Base-by-base conservation (phyloP, 1,140 invertebrate genomes). In the Thaumetopoea pityocampa region DNA sequence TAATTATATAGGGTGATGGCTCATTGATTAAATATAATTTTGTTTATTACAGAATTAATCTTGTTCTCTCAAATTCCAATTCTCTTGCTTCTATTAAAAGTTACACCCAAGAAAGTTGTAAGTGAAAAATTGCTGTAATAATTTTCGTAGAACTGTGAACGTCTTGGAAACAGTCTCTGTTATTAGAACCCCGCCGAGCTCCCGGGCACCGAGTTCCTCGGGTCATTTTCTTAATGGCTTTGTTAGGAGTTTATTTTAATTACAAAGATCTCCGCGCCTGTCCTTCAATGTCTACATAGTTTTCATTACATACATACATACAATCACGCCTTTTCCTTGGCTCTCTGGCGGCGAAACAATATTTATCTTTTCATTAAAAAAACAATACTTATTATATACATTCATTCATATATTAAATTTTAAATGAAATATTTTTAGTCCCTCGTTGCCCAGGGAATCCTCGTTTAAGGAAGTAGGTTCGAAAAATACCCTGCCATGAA, bases 41-140 rank as follows among this genome's bases (percentile, higher is more conserved):
- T 51, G 46, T 56, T 50, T 60, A 50, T 53, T 50, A 34, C 4
- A 19, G 15, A 29, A 50, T 54, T 53, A 64, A 58, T 54, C 52
- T 47, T 44, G 35, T 26, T 60, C 33, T 35, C 9, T 24, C 24
- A 52, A 44, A 29, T 56, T 50, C 30, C 27, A 11, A 49, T 30
- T 24, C 29, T 50, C 56, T 52, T 55, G 50, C 56, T 60, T 24
- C 17, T 26, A 30, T 28, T 32, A 30, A n/a, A 57, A 67, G 47
- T 63, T 56, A 38, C 46, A 50, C 42, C 44, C 42, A 57, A 46
- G 49, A 52, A 71, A 60, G 53, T 65, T 68, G 62, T 55, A 36
- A 65, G 61, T 76, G 67, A 72, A 76, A 68, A 76, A 72, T 72
- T 70, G 56, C 67, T 43, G 67, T 67, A 71, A 72, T 77, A 67